Base-by-base conservation (phyloP, 2,797 vertebrate genomes). In the Scolopax bukidnonensis region DNA sequence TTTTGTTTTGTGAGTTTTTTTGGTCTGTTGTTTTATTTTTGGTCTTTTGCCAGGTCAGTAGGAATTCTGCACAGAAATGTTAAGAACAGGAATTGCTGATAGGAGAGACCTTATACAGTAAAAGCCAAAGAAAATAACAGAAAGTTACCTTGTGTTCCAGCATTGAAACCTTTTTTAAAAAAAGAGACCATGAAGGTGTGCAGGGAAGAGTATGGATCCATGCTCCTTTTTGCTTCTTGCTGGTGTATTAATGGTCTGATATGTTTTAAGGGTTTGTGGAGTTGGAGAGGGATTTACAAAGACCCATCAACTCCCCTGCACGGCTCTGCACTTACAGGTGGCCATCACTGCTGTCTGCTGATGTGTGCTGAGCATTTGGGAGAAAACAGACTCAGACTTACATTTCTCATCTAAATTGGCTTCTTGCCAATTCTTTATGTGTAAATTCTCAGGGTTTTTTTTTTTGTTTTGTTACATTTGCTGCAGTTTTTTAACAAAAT, bases 201-300 rank as follows among this genome's bases (percentile, higher is more conserved):
- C 21, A 40, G 67, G 50, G 43, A 69, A 23, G 38, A 89, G 11
- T 33, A 45, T 0, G 1, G 30, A n/a, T 65, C n/a, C 27, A 1
- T 10, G 16, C 21, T 71, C 33, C 47, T 65, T 68, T 61, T n/a
- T 93, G 48, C 57, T 65, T 36, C 84, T 81, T 84, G 60, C 19
- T 36, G 65, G 57, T 9, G 0, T 61, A 6, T 73, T 87, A 79
- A 30, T 79, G 27, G 24, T 47, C 48, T 89, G 80, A 76, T 12
- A 6, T n/a, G 53, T 92, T 87, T 82, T 89, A 47, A 81, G 81
- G 70, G 68, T 92, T 91, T 95, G 82, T 68, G 69, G 63, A 68
- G 41, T 23, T 87, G 53, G 61, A 91, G 74, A 82, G 70, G 61
- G 36, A 30, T 84, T 82, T 89, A 56, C 87, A 78, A 92, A 87